Evolutionary conservation across 2,113 vertebrate genomes (phyloP).

Genomic region (Meleagris gallopavo): DNA sequence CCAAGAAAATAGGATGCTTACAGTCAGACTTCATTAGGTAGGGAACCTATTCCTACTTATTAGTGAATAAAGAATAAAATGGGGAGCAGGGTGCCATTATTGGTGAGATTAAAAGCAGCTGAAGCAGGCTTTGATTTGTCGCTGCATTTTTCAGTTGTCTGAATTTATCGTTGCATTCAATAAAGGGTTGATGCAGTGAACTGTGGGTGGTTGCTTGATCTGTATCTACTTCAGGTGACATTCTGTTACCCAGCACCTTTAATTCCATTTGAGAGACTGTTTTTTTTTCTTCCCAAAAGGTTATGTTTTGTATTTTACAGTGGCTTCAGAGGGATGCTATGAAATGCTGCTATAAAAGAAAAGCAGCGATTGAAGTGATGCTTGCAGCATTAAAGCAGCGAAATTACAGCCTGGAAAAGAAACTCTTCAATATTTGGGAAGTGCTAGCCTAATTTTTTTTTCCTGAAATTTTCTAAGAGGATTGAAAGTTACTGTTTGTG

Average conservation of each 20-base stretch:
- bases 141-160: background rate
- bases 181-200: background rate
- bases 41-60: background rate
- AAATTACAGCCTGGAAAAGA: slow-evolving; percentile 13
- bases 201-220: background rate
- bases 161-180: background rate
- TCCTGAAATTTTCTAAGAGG: background rate
- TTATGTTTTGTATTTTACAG: background rate
- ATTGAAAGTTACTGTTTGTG: background rate
- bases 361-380: background rate
- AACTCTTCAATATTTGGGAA: background rate
- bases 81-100: background rate
- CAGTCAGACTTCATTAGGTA: background rate
- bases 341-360: background rate
- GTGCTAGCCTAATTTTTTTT: background rate
- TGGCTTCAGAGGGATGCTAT: background rate
- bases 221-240: background rate
- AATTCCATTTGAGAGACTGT: slow-evolving; percentile 4
- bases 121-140: background rate
- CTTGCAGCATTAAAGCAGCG: background rate
- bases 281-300: background rate
- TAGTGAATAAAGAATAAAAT: background rate
- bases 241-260: background rate
- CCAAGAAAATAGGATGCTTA: background rate
- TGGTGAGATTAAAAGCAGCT: background rate